Base-by-base conservation (phyloP, 2,888 invertebrate species). In the Malacosoma neustria region DNA sequence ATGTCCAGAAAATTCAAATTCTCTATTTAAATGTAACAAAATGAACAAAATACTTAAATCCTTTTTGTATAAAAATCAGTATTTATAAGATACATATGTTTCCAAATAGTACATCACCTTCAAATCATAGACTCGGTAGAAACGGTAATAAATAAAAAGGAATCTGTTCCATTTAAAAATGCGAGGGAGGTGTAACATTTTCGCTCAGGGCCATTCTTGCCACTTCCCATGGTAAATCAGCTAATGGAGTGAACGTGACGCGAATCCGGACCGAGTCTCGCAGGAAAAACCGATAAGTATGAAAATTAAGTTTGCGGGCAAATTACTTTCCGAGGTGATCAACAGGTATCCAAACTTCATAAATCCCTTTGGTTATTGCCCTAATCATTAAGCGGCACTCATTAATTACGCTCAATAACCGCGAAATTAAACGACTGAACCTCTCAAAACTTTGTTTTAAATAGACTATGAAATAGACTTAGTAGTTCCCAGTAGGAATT, bases 171-270 rank as follows among this genome's bases (percentile, higher is more conserved):
- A 40, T 44, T 41, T 45, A 36, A 46, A 42, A 52, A 51, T 43
- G 40, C 37, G 43, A 39, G 41, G 40, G 45, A 49, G 46, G 53
- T 59, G 55, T 39, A 51, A 48, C 45, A 57, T 55, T 56, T 56
- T 56, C 55, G 54, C 5, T 50, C 54, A 52, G 48, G 44, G 43
- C 6, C 48, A 47, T 45, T 53, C 49, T 48, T 51, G 55, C 57
- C 58, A 60, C 67, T 68, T 69, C 63, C 63, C 64, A 61, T 63
- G 64, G 56, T 54, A 65, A 73, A 71, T 69, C 71, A 71, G 64
- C 62, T 72, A 71, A 72, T 72, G 71, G 65, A 64, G 51, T 56
- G 61, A 50, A 67, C 72, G 72, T 72, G 71, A 61, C 60, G 47
- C 37, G 67, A 72, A 71, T 70, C 43, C 48, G 39, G 41, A 38